Percentiles rank a stretch among this genome's conserved stretches.
Evolutionary conservation across 2,113 vertebrate genomes (phyloP).

Genomic region (Apteryx mantelli): DNA sequence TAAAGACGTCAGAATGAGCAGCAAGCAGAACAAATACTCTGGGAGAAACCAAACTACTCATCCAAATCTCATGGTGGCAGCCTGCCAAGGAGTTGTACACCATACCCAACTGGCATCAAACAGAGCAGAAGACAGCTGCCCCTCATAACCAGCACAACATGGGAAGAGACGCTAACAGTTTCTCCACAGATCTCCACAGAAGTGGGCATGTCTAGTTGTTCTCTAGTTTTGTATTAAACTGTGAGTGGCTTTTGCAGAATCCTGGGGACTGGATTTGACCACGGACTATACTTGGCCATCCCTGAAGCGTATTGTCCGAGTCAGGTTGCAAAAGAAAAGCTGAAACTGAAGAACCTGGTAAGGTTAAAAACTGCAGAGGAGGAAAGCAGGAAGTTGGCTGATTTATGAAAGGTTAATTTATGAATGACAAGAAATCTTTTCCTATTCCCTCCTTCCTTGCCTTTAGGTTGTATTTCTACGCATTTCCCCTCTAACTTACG

Average conservation of each 20-base stretch:
- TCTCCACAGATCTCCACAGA: not conserved
- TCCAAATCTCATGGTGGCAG: not conserved
- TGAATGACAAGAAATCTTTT: not conserved
- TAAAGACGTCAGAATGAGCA: slow-evolving; percentile 8
- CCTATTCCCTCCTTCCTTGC: not conserved
- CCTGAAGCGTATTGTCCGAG: not conserved
- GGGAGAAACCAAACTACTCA: slow-evolving; percentile 7
- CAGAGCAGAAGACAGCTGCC: not conserved
- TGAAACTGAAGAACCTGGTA: not conserved
- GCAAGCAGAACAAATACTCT: not conserved
- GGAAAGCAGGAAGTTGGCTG: not conserved
- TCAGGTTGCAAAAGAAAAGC: not conserved
- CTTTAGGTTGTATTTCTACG: not conserved
- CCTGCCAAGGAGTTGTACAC: not conserved
- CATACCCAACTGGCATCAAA: not conserved
- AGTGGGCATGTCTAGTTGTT: not conserved
- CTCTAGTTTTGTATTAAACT: not conserved
- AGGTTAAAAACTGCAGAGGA: not conserved
- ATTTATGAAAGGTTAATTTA: not conserved
- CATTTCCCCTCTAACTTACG: not conserved
- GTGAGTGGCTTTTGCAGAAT: not conserved
- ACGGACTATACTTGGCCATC: not conserved
- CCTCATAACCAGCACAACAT: fast-evolving
- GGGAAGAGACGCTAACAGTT: not conserved
- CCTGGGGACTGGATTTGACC: not conserved